Percentiles rank a stretch among this genome's conserved stretches.
Conservation (phyloP, 2,113 vertebrate species). For the Orycteropus afer region DNA sequence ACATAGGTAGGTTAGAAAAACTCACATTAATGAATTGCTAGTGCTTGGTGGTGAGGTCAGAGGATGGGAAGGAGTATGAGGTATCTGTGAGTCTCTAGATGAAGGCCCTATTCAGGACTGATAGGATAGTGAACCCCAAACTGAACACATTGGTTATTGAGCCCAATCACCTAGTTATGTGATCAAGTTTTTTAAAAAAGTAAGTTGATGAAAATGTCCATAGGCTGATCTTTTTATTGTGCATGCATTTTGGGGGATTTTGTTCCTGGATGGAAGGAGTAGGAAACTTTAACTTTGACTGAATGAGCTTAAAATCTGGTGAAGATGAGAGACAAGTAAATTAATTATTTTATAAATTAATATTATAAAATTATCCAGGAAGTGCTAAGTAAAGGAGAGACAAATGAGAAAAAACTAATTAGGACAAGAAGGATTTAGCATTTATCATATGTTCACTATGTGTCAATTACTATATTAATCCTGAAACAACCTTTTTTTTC, state of each 20-base stretch:
- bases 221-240: neutral
- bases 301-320: neutral
- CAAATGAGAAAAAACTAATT: neutral
- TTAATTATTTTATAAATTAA: neutral
- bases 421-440: neutral
- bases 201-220: neutral
- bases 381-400: neutral
- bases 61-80: neutral
- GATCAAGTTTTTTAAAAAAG: neutral
- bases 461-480: neutral
- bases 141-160: neutral
- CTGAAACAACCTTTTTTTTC: neutral
- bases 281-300: neutral
- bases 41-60: neutral
- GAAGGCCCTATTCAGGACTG: neutral
- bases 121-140: neutral
- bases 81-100: neutral
- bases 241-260: no score
- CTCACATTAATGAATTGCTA: neutral
- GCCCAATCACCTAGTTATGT: neutral
- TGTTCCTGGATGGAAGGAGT: no score
- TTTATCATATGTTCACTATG: neutral
- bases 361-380: neutral
- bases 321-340: neutral
- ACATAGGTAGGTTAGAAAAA: neutral